These are phyloP conservation scores for Pterobdella sp. DNA, from an alignment of 2,888 invertebrate genomes.

Conservation along the genomic window DNA sequence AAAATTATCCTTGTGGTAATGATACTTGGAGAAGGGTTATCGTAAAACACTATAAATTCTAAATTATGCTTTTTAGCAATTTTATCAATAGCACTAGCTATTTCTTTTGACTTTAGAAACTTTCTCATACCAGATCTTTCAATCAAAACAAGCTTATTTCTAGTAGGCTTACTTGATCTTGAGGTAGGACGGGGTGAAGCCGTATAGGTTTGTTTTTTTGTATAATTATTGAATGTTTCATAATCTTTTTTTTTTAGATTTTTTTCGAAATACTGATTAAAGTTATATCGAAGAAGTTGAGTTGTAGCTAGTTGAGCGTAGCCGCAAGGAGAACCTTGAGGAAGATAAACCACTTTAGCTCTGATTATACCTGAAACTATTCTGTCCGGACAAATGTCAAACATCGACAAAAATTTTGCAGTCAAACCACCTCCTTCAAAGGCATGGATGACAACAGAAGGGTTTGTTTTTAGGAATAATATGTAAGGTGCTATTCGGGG, in stretches of 20 bases:
- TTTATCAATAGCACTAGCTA: slow-evolving; percentile 22
- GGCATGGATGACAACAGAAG: slow-evolving; percentile 34
- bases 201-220: neutral
- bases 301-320: slow-evolving; percentile 33
- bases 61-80: slow-evolving; percentile 27
- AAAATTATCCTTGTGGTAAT: slow-evolving; percentile 35
- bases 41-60: slow-evolving; percentile 33
- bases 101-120: slow-evolving; percentile 21
- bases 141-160: slow-evolving; percentile 31
- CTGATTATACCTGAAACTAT: slow-evolving; percentile 33
- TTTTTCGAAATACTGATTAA: neutral
- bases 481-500: slow-evolving; percentile 37
- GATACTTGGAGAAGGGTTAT: slow-evolving; percentile 34
- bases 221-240: neutral
- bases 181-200: no score
- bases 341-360: slow-evolving; percentile 36
- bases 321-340: slow-evolving; percentile 38
- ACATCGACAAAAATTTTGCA: slow-evolving; percentile 28
- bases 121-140: slow-evolving; percentile 29
- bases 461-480: slow-evolving; percentile 33
- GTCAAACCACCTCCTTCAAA: slow-evolving; percentile 31
- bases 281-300: slow-evolving; percentile 32
- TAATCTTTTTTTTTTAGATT: neutral
- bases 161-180: neutral
- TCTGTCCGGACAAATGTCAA: slow-evolving; percentile 34